These are phyloP conservation scores for Zaprionus africanus DNA, from an alignment of 1,140 invertebrate species.

Conservation along the genomic window DNA sequence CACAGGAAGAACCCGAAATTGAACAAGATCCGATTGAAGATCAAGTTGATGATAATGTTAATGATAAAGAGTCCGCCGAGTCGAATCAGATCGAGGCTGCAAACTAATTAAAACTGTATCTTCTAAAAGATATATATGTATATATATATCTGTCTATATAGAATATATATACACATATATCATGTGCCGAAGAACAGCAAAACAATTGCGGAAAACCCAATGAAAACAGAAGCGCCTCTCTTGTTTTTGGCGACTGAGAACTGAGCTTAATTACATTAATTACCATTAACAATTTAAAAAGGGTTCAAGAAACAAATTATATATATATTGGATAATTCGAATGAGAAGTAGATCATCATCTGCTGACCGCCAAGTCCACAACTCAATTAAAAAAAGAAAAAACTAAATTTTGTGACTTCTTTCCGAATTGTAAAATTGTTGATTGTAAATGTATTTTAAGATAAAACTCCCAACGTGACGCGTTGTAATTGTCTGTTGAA, in stretches of 20 bases:
- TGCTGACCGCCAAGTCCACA: background rate
- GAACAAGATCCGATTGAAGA: background rate
- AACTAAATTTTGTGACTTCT: background rate
- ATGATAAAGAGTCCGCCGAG: background rate
- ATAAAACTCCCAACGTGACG: constrained; percentile 38
- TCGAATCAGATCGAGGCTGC: background rate
- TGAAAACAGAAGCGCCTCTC: background rate
- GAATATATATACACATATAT: background rate
- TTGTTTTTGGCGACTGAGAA: constrained; percentile 60
- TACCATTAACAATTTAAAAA: background rate
- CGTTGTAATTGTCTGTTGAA: constrained; percentile 27
- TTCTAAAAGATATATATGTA: background rate
- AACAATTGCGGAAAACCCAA: background rate
- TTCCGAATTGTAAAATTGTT: constrained; percentile 35
- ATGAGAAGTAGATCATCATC: no score
- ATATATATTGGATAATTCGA: no score
- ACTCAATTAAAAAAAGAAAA: background rate
- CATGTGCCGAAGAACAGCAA: background rate
- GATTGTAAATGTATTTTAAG: constrained; percentile 33
- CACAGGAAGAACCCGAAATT: background rate
- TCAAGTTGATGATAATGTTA: background rate
- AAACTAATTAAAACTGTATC: background rate
- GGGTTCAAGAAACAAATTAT: no score
- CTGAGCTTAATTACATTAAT: constrained; percentile 54
- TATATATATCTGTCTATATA: background rate